Conservation (phyloP, 2,113 vertebrate species). For the Seriola quinqueradiata region DNA sequence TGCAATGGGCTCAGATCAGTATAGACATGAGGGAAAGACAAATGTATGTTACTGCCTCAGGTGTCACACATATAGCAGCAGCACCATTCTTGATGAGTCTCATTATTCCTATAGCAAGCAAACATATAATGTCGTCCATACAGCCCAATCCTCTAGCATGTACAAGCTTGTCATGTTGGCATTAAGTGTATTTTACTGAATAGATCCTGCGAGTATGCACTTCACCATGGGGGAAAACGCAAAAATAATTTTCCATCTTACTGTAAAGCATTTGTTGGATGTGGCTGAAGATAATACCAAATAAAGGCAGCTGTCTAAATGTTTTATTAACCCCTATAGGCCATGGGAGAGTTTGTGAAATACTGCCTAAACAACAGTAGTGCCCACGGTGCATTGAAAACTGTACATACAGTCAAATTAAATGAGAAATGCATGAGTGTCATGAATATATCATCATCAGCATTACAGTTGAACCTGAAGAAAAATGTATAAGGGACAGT, state of each 20-base stretch:
- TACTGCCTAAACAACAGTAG: conserved; percentile 1
- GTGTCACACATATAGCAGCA: not conserved
- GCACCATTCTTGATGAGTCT: not conserved
- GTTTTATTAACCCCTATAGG: conserved; percentile 6
- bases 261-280: conserved; percentile 7
- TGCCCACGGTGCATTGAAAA: not conserved
- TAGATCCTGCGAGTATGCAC: not conserved
- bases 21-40: not conserved
- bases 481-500: conserved; percentile 38
- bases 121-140: not conserved
- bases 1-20: not conserved
- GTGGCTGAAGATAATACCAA: not conserved
- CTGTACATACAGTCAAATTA: not conserved
- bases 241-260: not conserved
- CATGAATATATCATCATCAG: conserved; percentile 60
- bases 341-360: not conserved
- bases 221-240: not conserved
- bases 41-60: conserved; percentile 16
- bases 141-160: not conserved
- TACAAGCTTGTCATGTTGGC: not conserved
- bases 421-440: conserved; percentile 47
- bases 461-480: conserved; percentile 39
- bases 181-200: conserved; percentile 4
- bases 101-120: not conserved
- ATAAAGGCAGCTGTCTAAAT: conserved; percentile 11